Evolutionary conservation across 2,113 vertebrate genomes (phyloP).

Genomic region (Eira barbara): DNA sequence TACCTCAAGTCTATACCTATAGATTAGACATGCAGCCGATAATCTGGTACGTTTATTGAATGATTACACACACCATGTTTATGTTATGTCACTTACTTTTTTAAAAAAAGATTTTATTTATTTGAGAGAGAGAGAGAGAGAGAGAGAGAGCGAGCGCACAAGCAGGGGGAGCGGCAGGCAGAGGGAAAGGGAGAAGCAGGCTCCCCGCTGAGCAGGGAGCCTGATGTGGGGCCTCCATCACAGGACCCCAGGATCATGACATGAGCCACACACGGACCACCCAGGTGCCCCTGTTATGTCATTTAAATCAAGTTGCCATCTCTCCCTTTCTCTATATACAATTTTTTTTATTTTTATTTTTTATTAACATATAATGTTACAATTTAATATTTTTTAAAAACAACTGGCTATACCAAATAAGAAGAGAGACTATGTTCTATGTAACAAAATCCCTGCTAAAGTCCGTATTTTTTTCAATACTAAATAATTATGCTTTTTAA

Average conservation of each 20-base stretch:
- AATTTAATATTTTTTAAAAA: neutral
- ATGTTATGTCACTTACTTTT: neutral
- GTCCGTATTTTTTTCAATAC: neutral
- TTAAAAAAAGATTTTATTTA: neutral
- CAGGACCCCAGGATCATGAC: neutral
- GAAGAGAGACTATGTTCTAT: neutral
- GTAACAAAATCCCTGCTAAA: neutral
- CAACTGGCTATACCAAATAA: neutral
- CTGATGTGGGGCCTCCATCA: too few relatives aligned
- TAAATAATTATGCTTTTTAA: constrained; percentile 10
- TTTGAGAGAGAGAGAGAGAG: too few relatives aligned
- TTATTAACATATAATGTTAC: neutral
- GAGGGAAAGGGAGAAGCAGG: too few relatives aligned
- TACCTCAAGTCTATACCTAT: neutral
- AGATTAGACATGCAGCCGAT: neutral
- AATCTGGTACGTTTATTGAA: neutral
- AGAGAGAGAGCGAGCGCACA: neutral
- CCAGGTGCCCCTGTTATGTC: neutral
- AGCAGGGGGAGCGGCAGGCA: neutral
- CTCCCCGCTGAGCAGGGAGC: too few relatives aligned
- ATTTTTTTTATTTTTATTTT: neutral
- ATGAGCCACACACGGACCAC: neutral
- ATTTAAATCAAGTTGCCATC: neutral
- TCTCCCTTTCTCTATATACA: neutral
- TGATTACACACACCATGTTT: neutral